A percentile compares a stretch with the other conserved stretches of the same genome.
Conservation (phyloP, 1,140 invertebrate genomes). For the Gryon sp. region DNA sequence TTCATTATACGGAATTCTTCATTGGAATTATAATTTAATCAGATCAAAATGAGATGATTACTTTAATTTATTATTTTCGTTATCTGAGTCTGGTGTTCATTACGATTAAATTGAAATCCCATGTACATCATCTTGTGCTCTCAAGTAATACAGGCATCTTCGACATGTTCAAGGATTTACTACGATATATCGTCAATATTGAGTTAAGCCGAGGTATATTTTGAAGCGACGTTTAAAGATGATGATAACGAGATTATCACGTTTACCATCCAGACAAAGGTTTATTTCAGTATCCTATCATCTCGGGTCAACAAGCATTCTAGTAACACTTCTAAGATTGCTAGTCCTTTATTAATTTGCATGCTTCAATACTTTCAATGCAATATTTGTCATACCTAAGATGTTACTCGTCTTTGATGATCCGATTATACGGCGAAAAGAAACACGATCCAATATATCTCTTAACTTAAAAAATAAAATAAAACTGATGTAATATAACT, state of each 20-base stretch:
- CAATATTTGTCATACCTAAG: background rate
- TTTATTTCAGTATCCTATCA: constrained; percentile 8
- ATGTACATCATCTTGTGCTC: no score
- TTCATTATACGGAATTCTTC: no score
- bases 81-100: no score
- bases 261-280: constrained; percentile 13
- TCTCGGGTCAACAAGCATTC: constrained; percentile 24
- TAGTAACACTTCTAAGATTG: constrained; percentile 5
- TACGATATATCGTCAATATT: constrained; percentile 21
- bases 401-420: background rate
- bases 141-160: constrained; percentile 1
- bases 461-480: no score
- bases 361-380: background rate
- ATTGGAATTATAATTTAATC: no score
- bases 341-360: constrained; percentile 17
- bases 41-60: no score
- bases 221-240: constrained; percentile 25
- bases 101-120: no score
- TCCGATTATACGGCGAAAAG: no score
- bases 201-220: constrained; percentile 30
- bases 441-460: no score
- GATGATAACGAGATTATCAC: constrained; percentile 35
- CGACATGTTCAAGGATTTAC: constrained; percentile 16
- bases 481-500: no score
- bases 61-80: no score